Base-by-base conservation (phyloP, 2,797 vertebrate genomes). In the Tragelaphus eurycerus region DNA sequence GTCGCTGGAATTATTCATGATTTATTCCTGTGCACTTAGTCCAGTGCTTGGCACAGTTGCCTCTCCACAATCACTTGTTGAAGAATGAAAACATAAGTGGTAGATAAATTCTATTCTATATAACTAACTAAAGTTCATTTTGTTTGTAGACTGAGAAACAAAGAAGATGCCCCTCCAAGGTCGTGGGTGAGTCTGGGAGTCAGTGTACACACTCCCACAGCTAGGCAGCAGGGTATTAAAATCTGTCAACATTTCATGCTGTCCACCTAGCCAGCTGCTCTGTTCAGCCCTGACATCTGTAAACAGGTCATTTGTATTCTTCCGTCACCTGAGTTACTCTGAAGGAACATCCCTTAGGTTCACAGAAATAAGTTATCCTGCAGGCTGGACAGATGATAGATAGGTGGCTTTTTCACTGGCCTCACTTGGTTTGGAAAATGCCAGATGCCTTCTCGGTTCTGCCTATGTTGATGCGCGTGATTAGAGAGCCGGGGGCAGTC, bases 231-330 rank as follows among this genome's bases (percentile, higher is more conserved):
- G 82, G 87, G 93, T 93, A 97, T 93, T 94, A 94, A 97, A 98
- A 96, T 64, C 95, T 14, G 88, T 85, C 96, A 86, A 11, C 0
- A 6, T 92, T 94, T 54, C 84, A 38, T 7, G 29, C 94, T 89
- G 86, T 67, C 96, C 81, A 93, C 96, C 86, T 89, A 55, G 38
- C 81, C 0, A 14, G 94, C 74, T 91, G 74, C 82, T 93, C 57
- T 29, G 74, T 92, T 93, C 0, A 0, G 55, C 50, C 23, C 62
- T 94, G 97, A 94, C 93, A 96, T 95, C 92, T 89, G 86, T 97
- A 96, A 98, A 97, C 97, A 97, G 86, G 97, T 91, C 91, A 96
- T 98, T 96, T 97, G 94, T 97, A 98, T 98, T 97, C 96, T 97
- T 89, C 89, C 95, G 93, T 97, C 97, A 96, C 90, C 62, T 84